Percentiles rank a stretch among this genome's conserved stretches.
Conservation (phyloP, 2,888 invertebrate species). For the Apomyelois bistriatella region DNA sequence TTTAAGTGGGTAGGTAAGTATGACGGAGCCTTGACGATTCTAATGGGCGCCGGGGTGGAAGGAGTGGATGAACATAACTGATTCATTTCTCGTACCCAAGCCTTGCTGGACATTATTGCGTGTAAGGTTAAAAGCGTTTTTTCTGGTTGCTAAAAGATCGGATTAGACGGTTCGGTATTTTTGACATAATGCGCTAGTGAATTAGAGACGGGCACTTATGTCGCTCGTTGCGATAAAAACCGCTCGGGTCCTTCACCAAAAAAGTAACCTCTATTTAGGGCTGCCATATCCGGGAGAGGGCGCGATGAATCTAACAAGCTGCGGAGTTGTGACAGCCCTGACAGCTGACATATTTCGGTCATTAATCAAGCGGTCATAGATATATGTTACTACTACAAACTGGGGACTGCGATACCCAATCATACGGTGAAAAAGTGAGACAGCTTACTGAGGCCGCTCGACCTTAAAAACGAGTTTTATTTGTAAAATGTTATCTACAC, state of each 20-base stretch:
- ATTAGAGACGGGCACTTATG: conserved; percentile 51
- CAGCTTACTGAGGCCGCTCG: conserved; percentile 8
- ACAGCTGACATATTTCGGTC: conserved; percentile 74
- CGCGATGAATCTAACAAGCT: conserved; percentile 72
- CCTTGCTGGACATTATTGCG: conserved; percentile 28
- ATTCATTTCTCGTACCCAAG: conserved; percentile 27
- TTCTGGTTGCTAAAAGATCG: conserved; percentile 23
- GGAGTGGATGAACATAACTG: conserved; percentile 32
- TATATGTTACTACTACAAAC: conserved; percentile 52
- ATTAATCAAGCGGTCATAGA: conserved; percentile 70
- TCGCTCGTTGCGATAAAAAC: conserved; percentile 52
- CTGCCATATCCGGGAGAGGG: conserved; percentile 54
- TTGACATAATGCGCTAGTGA: conserved; percentile 46
- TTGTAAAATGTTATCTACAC: background rate
- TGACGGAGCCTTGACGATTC: conserved; percentile 26
- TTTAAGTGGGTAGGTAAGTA: conserved; percentile 33
- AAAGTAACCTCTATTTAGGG: conserved; percentile 64
- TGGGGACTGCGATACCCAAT: conserved; percentile 39
- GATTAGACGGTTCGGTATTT: conserved; percentile 34
- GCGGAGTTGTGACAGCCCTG: conserved; percentile 72
- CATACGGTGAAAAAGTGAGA: conserved; percentile 25
- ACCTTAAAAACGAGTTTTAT: background rate
- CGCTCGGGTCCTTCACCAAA: conserved; percentile 54
- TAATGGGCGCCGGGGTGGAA: conserved; percentile 31
- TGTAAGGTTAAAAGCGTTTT: conserved; percentile 25